Conservation (phyloP, 2,888 invertebrate genomes). For the Oscheius sp. region DNA sequence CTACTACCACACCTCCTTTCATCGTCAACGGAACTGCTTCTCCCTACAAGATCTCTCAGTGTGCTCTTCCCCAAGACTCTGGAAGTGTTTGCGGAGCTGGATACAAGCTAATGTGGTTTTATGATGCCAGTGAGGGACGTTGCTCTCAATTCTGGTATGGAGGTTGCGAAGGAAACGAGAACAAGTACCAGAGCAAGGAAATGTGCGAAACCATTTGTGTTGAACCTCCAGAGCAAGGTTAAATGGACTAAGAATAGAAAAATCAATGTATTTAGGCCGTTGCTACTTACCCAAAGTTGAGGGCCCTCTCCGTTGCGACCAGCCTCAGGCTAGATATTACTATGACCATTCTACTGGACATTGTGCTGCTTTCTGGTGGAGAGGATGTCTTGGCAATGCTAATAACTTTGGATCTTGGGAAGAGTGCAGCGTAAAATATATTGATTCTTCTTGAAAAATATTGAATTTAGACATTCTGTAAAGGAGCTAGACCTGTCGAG, state of each 20-base stretch:
- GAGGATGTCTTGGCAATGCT: constrained; percentile 68
- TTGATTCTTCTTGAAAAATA: not conserved
- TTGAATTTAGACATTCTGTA: constrained; percentile 38
- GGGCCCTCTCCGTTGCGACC: constrained; percentile 63
- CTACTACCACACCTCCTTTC: constrained; percentile 68
- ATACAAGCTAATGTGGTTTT: constrained; percentile 78
- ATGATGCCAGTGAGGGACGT: constrained; percentile 77
- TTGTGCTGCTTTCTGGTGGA: constrained; percentile 69
- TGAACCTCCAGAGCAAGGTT: constrained; percentile 62
- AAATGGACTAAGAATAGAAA: not conserved
- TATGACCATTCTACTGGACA: constrained; percentile 64
- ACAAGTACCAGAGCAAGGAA: constrained; percentile 73
- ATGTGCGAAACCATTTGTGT: constrained; percentile 67
- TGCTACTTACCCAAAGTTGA: constrained; percentile 69
- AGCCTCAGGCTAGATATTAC: constrained; percentile 62
- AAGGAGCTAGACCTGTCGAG: constrained; percentile 53
- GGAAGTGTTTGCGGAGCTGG: constrained; percentile 65
- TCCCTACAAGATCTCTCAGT: constrained; percentile 57
- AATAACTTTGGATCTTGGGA: constrained; percentile 68
- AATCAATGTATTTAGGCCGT: constrained; percentile 45
- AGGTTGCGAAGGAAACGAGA: constrained; percentile 89
- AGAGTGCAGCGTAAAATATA: constrained; percentile 52
- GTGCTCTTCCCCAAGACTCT: constrained; percentile 63
- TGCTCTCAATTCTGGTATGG: constrained; percentile 84
- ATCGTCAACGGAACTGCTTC: constrained; percentile 63